Conservation (phyloP, 1,140 invertebrate species). For the Conus betulinus region DNA sequence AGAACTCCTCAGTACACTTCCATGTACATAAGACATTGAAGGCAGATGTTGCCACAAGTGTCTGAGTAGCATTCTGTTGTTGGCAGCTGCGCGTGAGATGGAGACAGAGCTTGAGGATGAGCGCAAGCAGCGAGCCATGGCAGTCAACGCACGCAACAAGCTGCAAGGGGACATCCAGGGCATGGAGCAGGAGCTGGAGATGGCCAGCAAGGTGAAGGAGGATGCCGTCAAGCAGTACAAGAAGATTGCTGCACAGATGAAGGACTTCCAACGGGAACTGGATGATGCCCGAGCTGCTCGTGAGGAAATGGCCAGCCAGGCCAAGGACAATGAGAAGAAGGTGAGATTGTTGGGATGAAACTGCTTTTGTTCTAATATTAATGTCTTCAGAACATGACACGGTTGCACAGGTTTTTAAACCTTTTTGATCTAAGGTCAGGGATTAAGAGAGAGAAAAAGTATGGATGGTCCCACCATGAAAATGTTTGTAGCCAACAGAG, state of each 20-base stretch:
- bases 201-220: constrained; percentile 98
- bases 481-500: too few species aligned
- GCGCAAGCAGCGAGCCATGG: constrained; percentile 92
- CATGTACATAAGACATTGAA: too few species aligned
- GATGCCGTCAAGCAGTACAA: constrained; percentile 97
- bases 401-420: too few species aligned
- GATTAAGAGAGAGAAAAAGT: too few species aligned
- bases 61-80: too few species aligned
- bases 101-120: constrained; percentile 97
- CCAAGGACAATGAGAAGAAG: constrained; percentile 96
- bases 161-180: constrained; percentile 96
- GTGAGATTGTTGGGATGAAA: constrained; percentile 44
- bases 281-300: constrained; percentile 91
- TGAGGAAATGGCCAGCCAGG: constrained; percentile 92
- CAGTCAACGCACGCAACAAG: constrained; percentile 93
- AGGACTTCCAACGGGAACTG: constrained; percentile 92
- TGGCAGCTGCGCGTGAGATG: constrained; percentile 87
- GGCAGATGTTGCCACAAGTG: too few species aligned
- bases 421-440: too few species aligned
- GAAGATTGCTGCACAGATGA: constrained; percentile 93
- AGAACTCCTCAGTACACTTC: too few species aligned
- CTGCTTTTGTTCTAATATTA: too few species aligned
- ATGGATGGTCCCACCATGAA: too few species aligned
- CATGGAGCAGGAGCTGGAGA: constrained; percentile 94
- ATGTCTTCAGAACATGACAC: too few species aligned